Evolutionary conservation across 2,797 vertebrate genomes (phyloP).

Genomic region (Falco columbarius): DNA sequence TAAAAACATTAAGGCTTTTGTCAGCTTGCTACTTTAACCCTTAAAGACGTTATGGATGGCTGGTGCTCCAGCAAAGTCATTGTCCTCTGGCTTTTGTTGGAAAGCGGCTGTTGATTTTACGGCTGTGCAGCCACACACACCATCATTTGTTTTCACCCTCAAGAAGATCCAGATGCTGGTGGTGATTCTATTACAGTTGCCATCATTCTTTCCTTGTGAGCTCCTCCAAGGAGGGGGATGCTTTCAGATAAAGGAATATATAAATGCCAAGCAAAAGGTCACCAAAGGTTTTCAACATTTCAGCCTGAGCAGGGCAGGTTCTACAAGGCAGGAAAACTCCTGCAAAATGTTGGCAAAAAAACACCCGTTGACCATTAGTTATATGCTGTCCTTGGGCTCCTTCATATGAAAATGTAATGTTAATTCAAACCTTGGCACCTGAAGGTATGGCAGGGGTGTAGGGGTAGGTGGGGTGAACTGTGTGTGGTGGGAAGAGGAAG

Average conservation of each 20-base stretch:
- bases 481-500: not conserved
- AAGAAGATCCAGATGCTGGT: not conserved
- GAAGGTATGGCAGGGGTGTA: not conserved
- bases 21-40: slow-evolving; percentile 45
- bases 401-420: not conserved
- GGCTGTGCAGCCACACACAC: not conserved
- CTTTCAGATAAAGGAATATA: not conserved
- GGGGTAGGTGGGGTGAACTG: not conserved
- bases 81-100: not conserved
- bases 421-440: not conserved
- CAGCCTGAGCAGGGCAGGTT: not conserved
- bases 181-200: not conserved
- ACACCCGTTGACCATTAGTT: not conserved
- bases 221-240: rapidly evolving
- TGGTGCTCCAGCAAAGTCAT: not conserved
- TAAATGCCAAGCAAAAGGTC: not conserved
- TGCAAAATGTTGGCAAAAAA: not conserved
- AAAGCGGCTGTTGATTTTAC: not conserved
- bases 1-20: slow-evolving; percentile 50
- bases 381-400: not conserved
- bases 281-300: not conserved
- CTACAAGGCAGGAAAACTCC: not conserved
- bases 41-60: not conserved
- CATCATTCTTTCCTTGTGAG: not conserved
- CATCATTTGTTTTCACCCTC: not conserved